These are phyloP conservation scores for Melanotaenia trifasciata DNA, from an alignment of 2,797 vertebrate genomes.

Conservation along the genomic window DNA sequence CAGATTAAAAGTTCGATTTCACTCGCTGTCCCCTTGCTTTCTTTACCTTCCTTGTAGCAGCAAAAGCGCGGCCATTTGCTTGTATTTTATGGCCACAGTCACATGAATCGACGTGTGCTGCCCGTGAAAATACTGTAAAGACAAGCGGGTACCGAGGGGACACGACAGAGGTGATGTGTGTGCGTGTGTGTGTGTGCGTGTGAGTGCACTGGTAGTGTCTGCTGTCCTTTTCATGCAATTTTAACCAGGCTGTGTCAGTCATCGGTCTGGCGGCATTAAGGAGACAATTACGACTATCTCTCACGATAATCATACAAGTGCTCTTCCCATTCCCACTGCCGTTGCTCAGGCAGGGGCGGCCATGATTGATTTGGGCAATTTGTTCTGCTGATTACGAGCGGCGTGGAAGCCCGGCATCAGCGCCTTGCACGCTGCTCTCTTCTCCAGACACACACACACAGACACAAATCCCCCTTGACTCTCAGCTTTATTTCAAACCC, in stretches of 20 bases:
- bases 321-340: slow-evolving; percentile 69
- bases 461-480: slow-evolving; percentile 29
- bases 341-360: slow-evolving; percentile 71
- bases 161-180: not conserved
- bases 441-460: slow-evolving; percentile 23
- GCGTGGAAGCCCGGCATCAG: slow-evolving; percentile 69
- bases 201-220: slow-evolving; percentile 17
- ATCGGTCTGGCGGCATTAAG: slow-evolving; percentile 76
- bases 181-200: not conserved
- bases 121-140: slow-evolving; percentile 54
- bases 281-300: slow-evolving; percentile 86
- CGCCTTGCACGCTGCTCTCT: slow-evolving; percentile 35
- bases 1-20: slow-evolving; percentile 70
- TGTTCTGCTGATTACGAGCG: slow-evolving; percentile 85
- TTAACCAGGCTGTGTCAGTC: slow-evolving; percentile 82
- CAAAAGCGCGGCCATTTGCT: slow-evolving; percentile 63
- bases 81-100: slow-evolving; percentile 66
- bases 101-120: slow-evolving; percentile 68
- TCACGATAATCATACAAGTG: slow-evolving; percentile 86
- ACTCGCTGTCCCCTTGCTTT: slow-evolving; percentile 30
- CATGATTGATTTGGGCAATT: slow-evolving; percentile 89
- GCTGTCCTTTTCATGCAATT: slow-evolving; percentile 73
- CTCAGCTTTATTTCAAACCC: slow-evolving; percentile 53
- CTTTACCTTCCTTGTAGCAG: slow-evolving; percentile 49
- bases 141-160: not conserved